phyloP scores from a whole-genome alignment of 2,113 vertebrate genomes.

The Empidonax traillii region DNA sequence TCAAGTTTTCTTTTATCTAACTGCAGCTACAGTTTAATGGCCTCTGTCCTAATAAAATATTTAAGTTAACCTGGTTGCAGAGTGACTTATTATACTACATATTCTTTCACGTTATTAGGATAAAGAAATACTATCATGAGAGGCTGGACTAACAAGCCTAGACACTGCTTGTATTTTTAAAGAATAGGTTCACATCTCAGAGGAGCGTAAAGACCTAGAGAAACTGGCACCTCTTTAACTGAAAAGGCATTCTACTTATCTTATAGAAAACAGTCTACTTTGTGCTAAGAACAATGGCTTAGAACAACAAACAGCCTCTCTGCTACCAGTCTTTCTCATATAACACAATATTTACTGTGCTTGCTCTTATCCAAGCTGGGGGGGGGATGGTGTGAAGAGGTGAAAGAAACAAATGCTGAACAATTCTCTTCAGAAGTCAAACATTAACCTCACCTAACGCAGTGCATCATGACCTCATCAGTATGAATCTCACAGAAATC shows the following conservation, averaged over 20 bases:
- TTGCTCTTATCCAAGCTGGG: background rate
- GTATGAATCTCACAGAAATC: background rate
- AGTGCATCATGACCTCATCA: background rate
- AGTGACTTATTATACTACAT: constrained; percentile 13
- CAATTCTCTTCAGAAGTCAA: background rate
- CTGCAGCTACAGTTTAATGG: constrained; percentile 10
- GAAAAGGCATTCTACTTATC: constrained; percentile 21
- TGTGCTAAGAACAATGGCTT: constrained; percentile 7
- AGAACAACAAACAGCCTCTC: background rate
- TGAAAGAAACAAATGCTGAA: background rate
- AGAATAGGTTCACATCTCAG: constrained; percentile 11
- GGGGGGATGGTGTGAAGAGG: fast-evolving
- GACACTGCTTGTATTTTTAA: background rate
- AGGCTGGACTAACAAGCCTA: constrained; percentile 22
- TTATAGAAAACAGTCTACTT: background rate
- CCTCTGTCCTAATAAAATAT: constrained; percentile 50
- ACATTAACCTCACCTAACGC: background rate
- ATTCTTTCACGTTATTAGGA: constrained; percentile 23
- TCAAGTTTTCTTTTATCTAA: constrained; percentile 25
- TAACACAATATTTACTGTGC: background rate
- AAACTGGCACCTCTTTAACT: background rate
- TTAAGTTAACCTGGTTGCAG: constrained; percentile 39
- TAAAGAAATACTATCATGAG: constrained; percentile 31
- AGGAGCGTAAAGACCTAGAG: background rate
- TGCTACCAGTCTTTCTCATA: background rate